phyloP scores from a whole-genome alignment of 1,140 invertebrate species.

The Nilaparvata lugens region DNA sequence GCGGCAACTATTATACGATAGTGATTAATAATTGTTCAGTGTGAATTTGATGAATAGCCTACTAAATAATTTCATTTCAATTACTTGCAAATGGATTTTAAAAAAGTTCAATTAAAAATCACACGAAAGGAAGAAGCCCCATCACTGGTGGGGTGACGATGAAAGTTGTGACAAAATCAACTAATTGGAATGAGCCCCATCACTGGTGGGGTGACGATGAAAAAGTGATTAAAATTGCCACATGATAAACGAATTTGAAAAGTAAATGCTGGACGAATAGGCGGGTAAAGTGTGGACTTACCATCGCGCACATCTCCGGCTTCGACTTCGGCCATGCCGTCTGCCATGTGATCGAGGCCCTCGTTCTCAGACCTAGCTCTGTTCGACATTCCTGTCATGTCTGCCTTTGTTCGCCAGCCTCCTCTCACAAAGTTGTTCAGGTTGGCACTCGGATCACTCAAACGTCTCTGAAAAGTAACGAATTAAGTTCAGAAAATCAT shows the following conservation, averaged over 20 bases:
- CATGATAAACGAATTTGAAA: neutral
- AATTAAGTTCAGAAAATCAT: no score
- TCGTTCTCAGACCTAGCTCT: conserved; percentile 89
- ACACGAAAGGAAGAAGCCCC: no score
- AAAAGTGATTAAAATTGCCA: conserved; percentile 4
- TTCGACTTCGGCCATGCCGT: conserved; percentile 82
- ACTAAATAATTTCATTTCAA: no score
- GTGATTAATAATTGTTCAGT: no score
- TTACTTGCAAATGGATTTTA: no score
- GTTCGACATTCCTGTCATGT: conserved; percentile 35
- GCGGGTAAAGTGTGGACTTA: conserved; percentile 38
- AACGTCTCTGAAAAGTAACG: conserved; percentile 54
- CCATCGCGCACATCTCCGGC: conserved; percentile 88
- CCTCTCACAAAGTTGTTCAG: conserved; percentile 81
- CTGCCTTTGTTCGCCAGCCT: conserved; percentile 59
- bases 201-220: neutral
- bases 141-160: neutral
- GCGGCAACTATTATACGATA: no score
- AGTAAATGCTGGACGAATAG: neutral
- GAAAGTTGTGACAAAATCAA: conserved; percentile 1
- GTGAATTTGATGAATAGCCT: no score
- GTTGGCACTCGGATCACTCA: conserved; percentile 90
- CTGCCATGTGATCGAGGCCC: conserved; percentile 69
- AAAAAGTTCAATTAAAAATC: no score
- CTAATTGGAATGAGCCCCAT: neutral